phyloP scores from a whole-genome alignment of 2,888 invertebrate species.

The Entomobrya multifasciata region DNA sequence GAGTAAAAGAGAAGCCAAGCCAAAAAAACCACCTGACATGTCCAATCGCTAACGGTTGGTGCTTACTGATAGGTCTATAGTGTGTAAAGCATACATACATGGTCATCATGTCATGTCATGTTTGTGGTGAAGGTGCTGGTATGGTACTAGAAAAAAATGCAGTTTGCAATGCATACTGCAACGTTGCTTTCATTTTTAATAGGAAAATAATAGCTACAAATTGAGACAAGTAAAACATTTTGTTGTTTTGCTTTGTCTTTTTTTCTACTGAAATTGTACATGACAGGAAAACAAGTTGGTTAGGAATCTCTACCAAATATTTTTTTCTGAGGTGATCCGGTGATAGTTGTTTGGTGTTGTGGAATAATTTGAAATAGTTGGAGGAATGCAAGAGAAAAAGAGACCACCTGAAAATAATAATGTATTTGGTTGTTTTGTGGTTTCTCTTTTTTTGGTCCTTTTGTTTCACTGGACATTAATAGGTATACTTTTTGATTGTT shows the following conservation, averaged over 20 bases:
- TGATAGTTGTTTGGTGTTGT: not conserved
- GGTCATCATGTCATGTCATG: not conserved
- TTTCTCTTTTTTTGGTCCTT: not conserved
- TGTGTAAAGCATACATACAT: not conserved
- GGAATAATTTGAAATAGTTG: too few relatives aligned
- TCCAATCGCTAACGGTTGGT: not conserved
- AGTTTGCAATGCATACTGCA: too few relatives aligned
- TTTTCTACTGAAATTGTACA: not conserved
- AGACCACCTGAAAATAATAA: not conserved
- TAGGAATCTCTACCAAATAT: not conserved
- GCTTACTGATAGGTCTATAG: not conserved
- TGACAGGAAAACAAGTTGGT: slow-evolving; percentile 13
- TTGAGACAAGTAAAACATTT: not conserved
- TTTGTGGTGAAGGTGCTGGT: not conserved
- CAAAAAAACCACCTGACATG: not conserved
- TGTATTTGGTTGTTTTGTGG: not conserved
- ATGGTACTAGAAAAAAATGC: not conserved
- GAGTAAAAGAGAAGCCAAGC: not conserved
- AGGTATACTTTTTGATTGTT: not conserved
- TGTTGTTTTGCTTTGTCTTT: not conserved
- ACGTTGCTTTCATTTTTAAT: not conserved
- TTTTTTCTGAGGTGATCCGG: too few relatives aligned
- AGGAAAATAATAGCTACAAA: not conserved
- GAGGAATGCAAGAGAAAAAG: not conserved
- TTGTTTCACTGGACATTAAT: not conserved